phyloP scores from a whole-genome alignment of 2,797 vertebrate genomes.

The Pseudochaenichthys georgianus region DNA sequence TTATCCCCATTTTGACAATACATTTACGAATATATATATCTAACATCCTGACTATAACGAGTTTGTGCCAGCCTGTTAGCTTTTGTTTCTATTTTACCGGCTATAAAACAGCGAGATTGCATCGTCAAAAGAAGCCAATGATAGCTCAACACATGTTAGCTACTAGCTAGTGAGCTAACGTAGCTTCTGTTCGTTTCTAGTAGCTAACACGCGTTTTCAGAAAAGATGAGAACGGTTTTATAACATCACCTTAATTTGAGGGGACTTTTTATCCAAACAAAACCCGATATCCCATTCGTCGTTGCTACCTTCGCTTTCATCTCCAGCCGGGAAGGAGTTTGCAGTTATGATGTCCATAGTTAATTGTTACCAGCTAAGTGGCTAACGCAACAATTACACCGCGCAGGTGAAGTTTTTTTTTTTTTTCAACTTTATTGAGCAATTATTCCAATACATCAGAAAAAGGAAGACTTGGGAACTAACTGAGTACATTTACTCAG shows the following conservation, averaged over 20 bases:
- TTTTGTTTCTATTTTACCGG: fast-evolving
- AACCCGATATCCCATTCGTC: constrained; percentile 78
- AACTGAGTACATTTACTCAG: too few species aligned
- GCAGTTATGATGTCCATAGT: constrained; percentile 37
- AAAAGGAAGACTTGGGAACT: too few species aligned
- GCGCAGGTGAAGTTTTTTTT: neutral
- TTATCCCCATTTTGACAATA: neutral
- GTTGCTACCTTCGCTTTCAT: constrained; percentile 79
- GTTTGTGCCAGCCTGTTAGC: neutral
- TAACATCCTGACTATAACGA: neutral
- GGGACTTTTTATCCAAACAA: neutral
- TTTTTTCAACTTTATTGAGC: too few species aligned
- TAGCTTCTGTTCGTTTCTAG: neutral
- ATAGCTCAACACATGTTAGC: neutral
- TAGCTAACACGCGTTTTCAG: neutral
- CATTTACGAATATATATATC: too few species aligned
- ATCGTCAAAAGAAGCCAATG: neutral
- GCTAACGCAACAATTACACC: neutral
- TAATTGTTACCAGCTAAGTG: neutral
- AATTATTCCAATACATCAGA: too few species aligned
- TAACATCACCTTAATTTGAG: constrained; percentile 41
- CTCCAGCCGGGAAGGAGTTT: constrained; percentile 74
- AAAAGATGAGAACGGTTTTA: neutral
- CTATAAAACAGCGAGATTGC: neutral
- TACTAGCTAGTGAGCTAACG: neutral